Base-by-base conservation (phyloP, 2,113 vertebrate species). In the Salvator merianae region DNA sequence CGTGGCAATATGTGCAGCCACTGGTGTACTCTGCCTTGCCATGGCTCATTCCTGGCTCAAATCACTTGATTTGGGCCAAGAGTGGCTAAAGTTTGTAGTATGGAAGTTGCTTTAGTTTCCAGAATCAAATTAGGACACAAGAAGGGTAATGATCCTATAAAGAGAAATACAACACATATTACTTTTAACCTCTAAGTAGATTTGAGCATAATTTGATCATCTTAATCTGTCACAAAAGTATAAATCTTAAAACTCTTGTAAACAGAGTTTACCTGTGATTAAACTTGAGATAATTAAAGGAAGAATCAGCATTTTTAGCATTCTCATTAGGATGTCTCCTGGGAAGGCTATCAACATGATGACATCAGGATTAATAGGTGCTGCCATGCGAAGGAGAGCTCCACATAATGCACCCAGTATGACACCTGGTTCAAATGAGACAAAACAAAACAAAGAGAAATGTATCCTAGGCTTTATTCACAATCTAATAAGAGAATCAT, bases 301-400 rank as follows among this genome's bases (percentile, higher is more conserved):
- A 68, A 99, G 97, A 89, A 99, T 99, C 92, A 99, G 95, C 99
- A 99, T 99, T 95, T 99, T 99, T 85, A 99, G 95, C 98, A 99
- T 99, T 95, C 99, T 96, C 99, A 99, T 99, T 81, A 99, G 97
- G 87, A 99, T 99, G 80, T 99, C 99, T 94, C 99, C 99, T 1
- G 99, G 99, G 93, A 99, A 99, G 86, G 97, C 95, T 91, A 99
- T 99, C 90, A 99, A 93, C 99, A 99, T 99, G 88, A 99, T 84
- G 70, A 99, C 97, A 73, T 99, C 98, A 4, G 98, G 97, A 88
- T 99, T 97, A 89, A 99, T 96, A 18, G 98, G 99, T 55, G 98
- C 95, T 43, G 97, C 97, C 70, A 98, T 92, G 36, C 98, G 97
- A 86, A 99, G 97, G 86, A 99, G 93, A 90, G 97, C 96, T 63